Base-by-base conservation (phyloP, 1,140 invertebrate genomes). In the Ylistrum balloti region DNA sequence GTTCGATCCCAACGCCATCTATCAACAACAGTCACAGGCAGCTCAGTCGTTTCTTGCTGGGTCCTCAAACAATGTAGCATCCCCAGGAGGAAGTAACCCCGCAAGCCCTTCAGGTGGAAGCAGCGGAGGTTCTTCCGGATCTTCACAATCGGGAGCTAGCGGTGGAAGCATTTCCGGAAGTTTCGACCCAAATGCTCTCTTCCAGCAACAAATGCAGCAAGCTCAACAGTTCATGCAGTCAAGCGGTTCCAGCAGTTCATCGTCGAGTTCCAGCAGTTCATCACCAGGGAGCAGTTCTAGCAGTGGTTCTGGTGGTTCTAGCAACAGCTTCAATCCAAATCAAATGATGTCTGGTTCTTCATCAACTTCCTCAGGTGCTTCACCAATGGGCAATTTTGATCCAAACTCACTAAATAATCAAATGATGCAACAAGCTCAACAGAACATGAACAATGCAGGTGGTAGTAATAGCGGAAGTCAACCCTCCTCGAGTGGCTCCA, bases 181-280 rank as follows among this genome's bases (percentile, higher is more conserved):
- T 74, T 91, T 91, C 87, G 91, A 91, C 33, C 91, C 91, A 41
- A 91, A 91, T 86, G 86, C 56, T 33, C 85, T 91, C 33, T 90
- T 86, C 33, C 41, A 90, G 34, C 91, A 91, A 74, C 89, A 90
- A 56, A 34, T 88, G 32, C 91, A 91, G 45, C 86, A 86, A 74
- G 87, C 91, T 34, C 89, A 86, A 74, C 89, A 91, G 28, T 34
- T 41, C 56, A 74, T 74, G 56, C 56, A 74, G 28, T 74, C 56
- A 3, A 28, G 17, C 28, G 17, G 17, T 74, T 17, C 56, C 5
- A 74, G 28, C 5, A 74, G 17, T 74, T n/a, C 56, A 74, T 74
- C 56, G n/a, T 74, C 56, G n/a, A n/a, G 56, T 74, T 74, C 56
- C 28, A n/a, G 56, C 56, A 17, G 56, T 28, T 74, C 56, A n/a